These are phyloP conservation scores for Solea senegalensis DNA, from an alignment of 2,113 vertebrate genomes.

Conservation along the genomic window DNA sequence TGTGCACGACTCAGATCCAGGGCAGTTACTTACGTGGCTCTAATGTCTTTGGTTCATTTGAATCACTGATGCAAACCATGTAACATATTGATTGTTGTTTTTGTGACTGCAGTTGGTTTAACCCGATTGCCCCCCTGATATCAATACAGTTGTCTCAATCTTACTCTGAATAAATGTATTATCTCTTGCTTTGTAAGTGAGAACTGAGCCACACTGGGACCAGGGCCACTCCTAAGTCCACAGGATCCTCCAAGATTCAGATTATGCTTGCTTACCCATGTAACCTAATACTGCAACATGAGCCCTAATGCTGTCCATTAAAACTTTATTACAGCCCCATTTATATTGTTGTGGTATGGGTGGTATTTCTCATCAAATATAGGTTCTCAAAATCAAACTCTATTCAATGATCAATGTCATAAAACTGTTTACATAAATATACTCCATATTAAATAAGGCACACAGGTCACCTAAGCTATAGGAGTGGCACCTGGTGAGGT, in stretches of 20 bases:
- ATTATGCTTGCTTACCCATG: slow-evolving; percentile 1
- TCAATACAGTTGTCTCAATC: no score
- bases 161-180: no score
- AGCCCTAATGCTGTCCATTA: background rate
- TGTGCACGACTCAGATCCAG: no score
- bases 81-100: no score
- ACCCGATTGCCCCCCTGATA: no score
- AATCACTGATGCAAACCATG: no score
- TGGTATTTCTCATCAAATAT: background rate
- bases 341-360: background rate
- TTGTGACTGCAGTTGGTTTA: no score
- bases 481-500: no score
- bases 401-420: background rate
- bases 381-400: background rate
- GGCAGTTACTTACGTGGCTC: no score
- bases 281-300: background rate
- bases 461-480: no score
- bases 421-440: background rate
- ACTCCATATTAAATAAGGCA: no score
- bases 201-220: background rate
- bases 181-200: background rate
- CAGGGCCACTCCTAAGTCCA: background rate
- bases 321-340: background rate
- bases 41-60: no score
- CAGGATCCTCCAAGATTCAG: background rate